Evolutionary conservation across 37 sponge, comb jelly and placozoan genomes (phyloP), one percentile per base, ranked within the genome.

Genomic region (Theonella swinhoei): DNA sequence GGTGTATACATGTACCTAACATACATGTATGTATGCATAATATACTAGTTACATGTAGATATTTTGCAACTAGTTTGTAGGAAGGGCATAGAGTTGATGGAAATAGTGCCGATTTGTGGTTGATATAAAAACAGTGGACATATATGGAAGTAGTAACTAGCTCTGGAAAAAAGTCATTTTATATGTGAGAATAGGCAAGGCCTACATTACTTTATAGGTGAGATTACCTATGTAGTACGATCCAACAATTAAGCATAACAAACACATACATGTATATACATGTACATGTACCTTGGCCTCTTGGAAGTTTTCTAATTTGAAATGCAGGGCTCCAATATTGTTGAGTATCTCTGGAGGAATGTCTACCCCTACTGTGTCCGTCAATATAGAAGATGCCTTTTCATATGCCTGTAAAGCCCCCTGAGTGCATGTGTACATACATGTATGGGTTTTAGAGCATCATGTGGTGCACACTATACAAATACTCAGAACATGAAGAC

Each of bases 321-420:
- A 89, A 72, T 92, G 83, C 19, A 92, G 87, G 0, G 91, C 85
- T 39, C 91, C 99, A 54, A 94, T 94, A 75, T 98, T 98, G 89
- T 94, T 98, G 77, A 93, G 70, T 32, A 98, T 91, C 73, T 98
- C 99, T 60, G 99, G 99, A 69, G 99, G 99, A 33, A 95, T 78
- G 29, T 93, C 94, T 33, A 82, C 81, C 2, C 86, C 84, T 1
- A 98, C 88, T 39, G 83, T 94, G 42, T 94, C 96, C 31, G 79
- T 91, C 29, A 98, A 83, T 4, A 98, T 80, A 42, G 74, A 70
- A 59, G 89, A 88, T 31, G 96, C 94, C 39, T 88, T 98, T 47
- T 89, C 72, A 72, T 98, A 98, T 19, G 92, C 96, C 1, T 85
- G 62, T 36, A 98, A 83, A 24, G 99, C 84, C 41, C 77, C 96